Evolutionary conservation across 2,113 vertebrate species (phyloP).

Genomic region (Cynopterus brachyotis): DNA sequence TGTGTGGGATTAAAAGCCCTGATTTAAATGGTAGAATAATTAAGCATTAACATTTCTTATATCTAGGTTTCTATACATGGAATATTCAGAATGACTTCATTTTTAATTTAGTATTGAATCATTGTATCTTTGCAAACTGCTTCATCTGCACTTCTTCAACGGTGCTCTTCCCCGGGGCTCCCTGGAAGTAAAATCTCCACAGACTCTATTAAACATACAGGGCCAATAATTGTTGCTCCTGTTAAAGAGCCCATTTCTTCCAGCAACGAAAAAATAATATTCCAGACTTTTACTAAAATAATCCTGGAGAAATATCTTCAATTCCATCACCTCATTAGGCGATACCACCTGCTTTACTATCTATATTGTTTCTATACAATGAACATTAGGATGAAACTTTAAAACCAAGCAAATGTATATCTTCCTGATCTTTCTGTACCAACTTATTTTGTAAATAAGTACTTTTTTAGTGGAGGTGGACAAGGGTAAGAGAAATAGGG

Average conservation of each 20-base stretch:
- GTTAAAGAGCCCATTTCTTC: not conserved
- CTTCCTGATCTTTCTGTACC: conserved; percentile 22
- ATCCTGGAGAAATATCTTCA: not conserved
- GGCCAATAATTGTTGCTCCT: not conserved
- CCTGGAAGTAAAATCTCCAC: not conserved
- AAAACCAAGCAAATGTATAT: not conserved
- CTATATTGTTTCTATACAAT: not conserved
- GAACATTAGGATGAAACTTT: conserved; percentile 23
- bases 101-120: conserved; percentile 14
- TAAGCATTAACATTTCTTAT: not conserved
- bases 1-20: not conserved
- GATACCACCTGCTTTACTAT: not conserved
- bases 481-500: not conserved
- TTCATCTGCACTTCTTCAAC: conserved; percentile 3
- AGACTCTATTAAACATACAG: not conserved
- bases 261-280: not conserved
- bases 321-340: not conserved
- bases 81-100: not conserved
- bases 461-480: not conserved
- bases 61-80: not conserved
- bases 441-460: conserved; percentile 19
- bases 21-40: not conserved
- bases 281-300: conserved; percentile 9
- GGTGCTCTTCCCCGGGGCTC: not conserved
- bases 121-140: not conserved